Evolutionary conservation across 2,888 invertebrate species (phyloP), one percentile per base, ranked within the genome.

Genomic region (Caenorhabditis sp.): DNA sequence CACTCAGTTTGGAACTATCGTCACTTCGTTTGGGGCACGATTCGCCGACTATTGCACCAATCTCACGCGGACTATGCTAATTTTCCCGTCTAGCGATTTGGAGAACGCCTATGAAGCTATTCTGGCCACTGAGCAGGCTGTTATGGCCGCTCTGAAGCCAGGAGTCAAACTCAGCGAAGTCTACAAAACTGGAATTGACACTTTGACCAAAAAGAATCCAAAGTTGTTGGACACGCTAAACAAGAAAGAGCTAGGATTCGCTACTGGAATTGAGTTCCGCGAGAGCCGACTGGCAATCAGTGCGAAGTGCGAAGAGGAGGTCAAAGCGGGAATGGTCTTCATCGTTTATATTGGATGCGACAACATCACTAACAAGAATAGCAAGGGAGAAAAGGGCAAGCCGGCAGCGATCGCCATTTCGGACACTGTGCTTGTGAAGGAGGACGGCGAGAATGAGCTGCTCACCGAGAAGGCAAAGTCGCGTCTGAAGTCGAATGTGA

Each of bases 251-350:
- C 72, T 88, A 15, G 87, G 87, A 5, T 99, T 99, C 91, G 95
- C 93, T 0, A 98, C 95, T 93, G 99, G 99, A 7, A 95, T 99
- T 85, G 98, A 99, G 89, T 99, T 99, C 90, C 93, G 97, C 65
- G 99, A 99, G 90, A 94, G 94, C 84, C 94, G 95, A 0, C 92
- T 98, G 65, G 92, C 96, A 0, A 94, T 99, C 87, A 94, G 94
- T 0, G 94, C 95, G 0, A 99, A 97, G 92, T 94, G 94, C 13
- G 93, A 92, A 43, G 92, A 93, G 1, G 89, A 92, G 1, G 83
- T 89, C 6, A 30, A 68, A 81, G 52, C 86, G 89, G 91, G 95
- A 62, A 98, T 99, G 97, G 93, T 96, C 0, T 98, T 97, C 89
- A 97, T 97, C 89, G 92, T 99, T 8, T 95, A 95, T 89, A 93